Base-by-base conservation (phyloP, 2,113 vertebrate species). In the Gobiocypris rarus region DNA sequence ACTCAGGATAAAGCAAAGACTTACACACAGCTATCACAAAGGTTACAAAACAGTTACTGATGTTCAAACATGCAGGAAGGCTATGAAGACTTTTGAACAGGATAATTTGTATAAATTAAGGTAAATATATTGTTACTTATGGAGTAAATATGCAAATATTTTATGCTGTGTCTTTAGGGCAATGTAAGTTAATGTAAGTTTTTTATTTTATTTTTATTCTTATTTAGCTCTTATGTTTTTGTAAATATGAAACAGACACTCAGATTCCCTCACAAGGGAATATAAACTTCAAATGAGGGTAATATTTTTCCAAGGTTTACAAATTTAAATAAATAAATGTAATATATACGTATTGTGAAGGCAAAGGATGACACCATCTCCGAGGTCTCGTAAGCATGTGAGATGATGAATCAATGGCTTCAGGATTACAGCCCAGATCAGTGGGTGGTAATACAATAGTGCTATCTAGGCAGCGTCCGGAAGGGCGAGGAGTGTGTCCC, bases 401-500 rank as follows among this genome's bases (percentile, higher is more conserved):
- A 58, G 54, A 78, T 81, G 65, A 84, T 87, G 78, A 77, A 76
- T 73, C 73, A 87, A 17, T 26, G 75, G 73, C 58, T 24, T 34
- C 31, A 74, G 75, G 65, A 77, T 78, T 79, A 74, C 50, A 80
- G 48, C 34, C 8, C 28, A 81, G 85, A 31, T 9, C 85, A 90
- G 82, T 85, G 86, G 81, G 89, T 71, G 83, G 85, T 89, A 87
- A 86, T 76, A 73, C 58, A 82, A 81, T 54, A 69, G 52, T 69
- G 84, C 71, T 81, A 38, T 78, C 56, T 73, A 83, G 83, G 83
- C 75, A 76, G 14, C 48, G 82, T 65, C 86, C 48, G 89, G 89
- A 90, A 92, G 90, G 92, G 85, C 87, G 86, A 89, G 83, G 56
- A 48, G 48, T 82, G 71, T 86, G 89, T 87, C 89, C 67, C 88